Conservation (phyloP, 2,113 vertebrate genomes). For the Microcebus griseorufus region DNA sequence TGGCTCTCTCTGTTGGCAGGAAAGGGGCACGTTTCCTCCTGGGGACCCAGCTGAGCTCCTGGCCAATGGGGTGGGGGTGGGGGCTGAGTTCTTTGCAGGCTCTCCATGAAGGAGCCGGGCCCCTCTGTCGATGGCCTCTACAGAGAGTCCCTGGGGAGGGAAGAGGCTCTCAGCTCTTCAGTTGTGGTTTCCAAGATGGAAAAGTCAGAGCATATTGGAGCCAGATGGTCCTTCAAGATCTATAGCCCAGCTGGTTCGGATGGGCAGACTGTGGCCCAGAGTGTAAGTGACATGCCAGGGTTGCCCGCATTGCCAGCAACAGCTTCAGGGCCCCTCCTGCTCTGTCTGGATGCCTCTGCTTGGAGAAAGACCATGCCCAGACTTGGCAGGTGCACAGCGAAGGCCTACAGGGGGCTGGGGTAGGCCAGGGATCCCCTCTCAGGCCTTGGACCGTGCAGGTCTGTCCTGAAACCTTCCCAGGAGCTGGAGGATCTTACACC, state of each 20-base stretch:
- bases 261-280: background rate
- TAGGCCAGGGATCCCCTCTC: background rate
- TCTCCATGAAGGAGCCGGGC: background rate
- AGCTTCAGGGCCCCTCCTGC: accelerated
- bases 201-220: background rate
- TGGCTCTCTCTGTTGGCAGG: background rate
- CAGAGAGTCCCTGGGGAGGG: background rate
- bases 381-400: background rate
- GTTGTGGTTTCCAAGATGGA: background rate
- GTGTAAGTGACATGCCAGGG: background rate
- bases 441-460: accelerated
- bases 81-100: background rate
- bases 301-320: background rate
- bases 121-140: no score
- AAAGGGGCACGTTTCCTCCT: background rate
- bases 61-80: accelerated
- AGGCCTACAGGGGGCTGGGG: background rate
- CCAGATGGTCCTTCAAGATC: background rate
- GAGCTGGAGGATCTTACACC: background rate
- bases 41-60: background rate
- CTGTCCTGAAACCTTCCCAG: background rate
- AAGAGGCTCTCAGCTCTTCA: background rate
- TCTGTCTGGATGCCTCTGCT: background rate
- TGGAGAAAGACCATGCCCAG: background rate
- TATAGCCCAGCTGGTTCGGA: background rate